Evolutionary conservation across 2,797 vertebrate genomes (phyloP).

Genomic region (Vireo griseus): DNA sequence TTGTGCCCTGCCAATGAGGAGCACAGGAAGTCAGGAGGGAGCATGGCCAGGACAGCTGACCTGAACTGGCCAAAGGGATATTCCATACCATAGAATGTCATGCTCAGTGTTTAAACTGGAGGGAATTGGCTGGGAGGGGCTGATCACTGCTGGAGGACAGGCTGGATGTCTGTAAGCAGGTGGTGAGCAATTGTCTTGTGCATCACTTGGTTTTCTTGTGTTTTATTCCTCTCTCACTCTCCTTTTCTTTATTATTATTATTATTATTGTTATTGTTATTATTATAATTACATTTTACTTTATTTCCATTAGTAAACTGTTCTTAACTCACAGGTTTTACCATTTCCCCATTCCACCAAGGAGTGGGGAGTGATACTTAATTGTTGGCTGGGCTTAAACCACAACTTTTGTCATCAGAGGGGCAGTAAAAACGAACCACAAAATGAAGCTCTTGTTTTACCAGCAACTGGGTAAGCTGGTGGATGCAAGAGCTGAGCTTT

Average conservation of each 20-base stretch:
- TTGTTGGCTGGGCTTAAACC: background rate
- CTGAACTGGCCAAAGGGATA: background rate
- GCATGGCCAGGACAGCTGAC: background rate
- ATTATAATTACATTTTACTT: background rate
- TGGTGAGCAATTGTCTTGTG: background rate
- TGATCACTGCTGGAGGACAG: background rate
- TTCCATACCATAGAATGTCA: background rate
- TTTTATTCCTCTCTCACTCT: background rate
- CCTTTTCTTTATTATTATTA: background rate
- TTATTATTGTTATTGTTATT: accelerated
- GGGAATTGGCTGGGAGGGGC: background rate
- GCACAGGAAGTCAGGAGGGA: background rate
- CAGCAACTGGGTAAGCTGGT: background rate
- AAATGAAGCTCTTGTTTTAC: background rate
- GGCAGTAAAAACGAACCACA: background rate
- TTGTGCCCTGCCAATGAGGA: background rate
- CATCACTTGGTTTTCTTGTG: background rate
- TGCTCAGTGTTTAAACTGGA: background rate
- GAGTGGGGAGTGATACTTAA: background rate
- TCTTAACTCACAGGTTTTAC: background rate
- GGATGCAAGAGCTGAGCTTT: background rate
- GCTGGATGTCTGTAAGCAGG: background rate
- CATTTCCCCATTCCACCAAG: background rate
- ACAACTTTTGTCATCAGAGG: background rate
- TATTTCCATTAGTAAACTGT: background rate